Conservation (phyloP, 2,888 invertebrate species). For the Leptura quadrifasciata region DNA sequence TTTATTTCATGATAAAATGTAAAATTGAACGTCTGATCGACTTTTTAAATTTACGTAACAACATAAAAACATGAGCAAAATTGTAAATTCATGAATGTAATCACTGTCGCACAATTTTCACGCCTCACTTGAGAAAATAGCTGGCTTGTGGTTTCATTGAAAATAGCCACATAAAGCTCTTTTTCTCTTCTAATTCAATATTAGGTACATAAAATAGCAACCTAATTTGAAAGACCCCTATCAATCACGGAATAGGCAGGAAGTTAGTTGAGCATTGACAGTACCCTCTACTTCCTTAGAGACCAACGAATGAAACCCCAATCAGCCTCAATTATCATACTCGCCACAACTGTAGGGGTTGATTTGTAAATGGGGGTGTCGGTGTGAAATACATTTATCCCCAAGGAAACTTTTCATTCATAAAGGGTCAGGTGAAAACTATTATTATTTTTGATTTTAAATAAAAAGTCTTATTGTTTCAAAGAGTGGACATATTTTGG, state of each 20-base stretch:
- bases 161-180: slow-evolving; percentile 10
- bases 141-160: background rate
- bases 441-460: background rate
- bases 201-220: slow-evolving; percentile 52
- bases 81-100: too few relatives aligned
- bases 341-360: slow-evolving; percentile 63
- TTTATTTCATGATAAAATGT: too few relatives aligned
- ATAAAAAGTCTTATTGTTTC: too few relatives aligned
- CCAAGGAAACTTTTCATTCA: slow-evolving; percentile 3
- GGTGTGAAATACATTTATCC: slow-evolving; percentile 49
- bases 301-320: slow-evolving; percentile 69
- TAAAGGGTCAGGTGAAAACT: background rate
- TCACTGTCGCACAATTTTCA: background rate
- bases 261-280: slow-evolving; percentile 64
- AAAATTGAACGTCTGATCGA: too few relatives aligned
- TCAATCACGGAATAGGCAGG: slow-evolving; percentile 68
- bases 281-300: slow-evolving; percentile 60
- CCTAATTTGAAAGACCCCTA: slow-evolving; percentile 59
- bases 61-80: too few relatives aligned
- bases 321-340: slow-evolving; percentile 73
- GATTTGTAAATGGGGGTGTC: slow-evolving; percentile 51
- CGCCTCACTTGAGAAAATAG: background rate
- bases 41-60: too few relatives aligned
- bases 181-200: slow-evolving; percentile 39
- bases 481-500: too few relatives aligned